Conservation (phyloP, 2,113 vertebrate species). For the Passer domesticus region DNA sequence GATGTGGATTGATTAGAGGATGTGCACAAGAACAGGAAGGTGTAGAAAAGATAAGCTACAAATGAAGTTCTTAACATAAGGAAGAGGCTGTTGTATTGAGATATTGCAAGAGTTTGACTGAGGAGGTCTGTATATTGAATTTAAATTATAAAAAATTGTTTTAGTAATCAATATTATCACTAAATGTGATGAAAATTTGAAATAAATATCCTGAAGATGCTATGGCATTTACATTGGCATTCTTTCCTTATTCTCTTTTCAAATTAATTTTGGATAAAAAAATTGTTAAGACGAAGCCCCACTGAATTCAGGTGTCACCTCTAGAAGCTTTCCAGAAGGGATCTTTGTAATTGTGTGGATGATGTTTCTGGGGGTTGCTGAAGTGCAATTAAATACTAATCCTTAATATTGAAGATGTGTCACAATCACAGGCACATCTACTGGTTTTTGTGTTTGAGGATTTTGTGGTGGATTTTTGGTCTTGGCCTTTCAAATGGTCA, state of each 20-base stretch:
- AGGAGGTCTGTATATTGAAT: neutral
- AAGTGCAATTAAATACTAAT: neutral
- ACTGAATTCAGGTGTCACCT: neutral
- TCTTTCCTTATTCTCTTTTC: neutral
- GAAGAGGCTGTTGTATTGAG: neutral
- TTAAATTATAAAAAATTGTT: neutral
- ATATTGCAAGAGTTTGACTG: neutral
- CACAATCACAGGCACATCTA: neutral
- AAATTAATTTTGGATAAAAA: neutral
- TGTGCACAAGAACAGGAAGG: neutral
- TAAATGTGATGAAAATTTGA: neutral
- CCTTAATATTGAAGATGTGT: neutral
- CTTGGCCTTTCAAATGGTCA: neutral
- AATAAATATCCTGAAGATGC: neutral
- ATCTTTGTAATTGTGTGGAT: neutral
- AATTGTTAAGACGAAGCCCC: neutral
- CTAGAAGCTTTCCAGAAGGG: neutral
- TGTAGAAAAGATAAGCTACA: neutral
- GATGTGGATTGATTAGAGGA: neutral
- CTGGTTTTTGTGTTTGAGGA: neutral
- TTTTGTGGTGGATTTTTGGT: neutral
- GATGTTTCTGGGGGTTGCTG: neutral
- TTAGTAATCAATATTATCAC: neutral
- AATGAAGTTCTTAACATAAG: neutral
- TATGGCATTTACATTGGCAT: neutral